These are phyloP conservation scores for Knipowitschia caucasica DNA, from an alignment of 2,797 vertebrate genomes.

Conservation along the genomic window DNA sequence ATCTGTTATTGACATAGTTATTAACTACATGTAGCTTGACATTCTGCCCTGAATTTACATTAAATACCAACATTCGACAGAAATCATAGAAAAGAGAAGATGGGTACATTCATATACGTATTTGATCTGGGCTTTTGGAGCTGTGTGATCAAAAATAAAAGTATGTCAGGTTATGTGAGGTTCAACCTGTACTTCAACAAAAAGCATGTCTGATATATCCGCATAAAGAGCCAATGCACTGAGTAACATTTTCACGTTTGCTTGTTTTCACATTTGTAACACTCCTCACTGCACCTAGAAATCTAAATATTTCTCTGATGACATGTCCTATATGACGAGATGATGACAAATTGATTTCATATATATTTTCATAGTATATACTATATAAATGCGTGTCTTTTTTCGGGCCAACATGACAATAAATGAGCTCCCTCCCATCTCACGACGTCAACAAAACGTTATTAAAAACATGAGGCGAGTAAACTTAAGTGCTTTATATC, in stretches of 20 bases:
- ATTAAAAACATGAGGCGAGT: constrained; percentile 69
- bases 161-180: constrained; percentile 60
- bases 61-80: constrained; percentile 72
- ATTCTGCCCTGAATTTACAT: constrained; percentile 81
- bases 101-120: constrained; percentile 80
- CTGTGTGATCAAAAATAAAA: constrained; percentile 54
- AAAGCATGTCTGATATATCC: constrained; percentile 52
- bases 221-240: constrained; percentile 69
- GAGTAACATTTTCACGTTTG: constrained; percentile 75
- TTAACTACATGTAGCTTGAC: constrained; percentile 78
- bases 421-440: constrained; percentile 73
- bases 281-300: constrained; percentile 65
- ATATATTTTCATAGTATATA: constrained; percentile 27
- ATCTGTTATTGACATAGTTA: constrained; percentile 75
- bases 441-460: constrained; percentile 54
- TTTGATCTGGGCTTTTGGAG: constrained; percentile 79
- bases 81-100: constrained; percentile 58
- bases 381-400: constrained; percentile 33
- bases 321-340: constrained; percentile 41
- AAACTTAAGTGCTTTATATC: constrained; percentile 75
- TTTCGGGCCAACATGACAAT: constrained; percentile 74
- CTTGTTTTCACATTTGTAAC: constrained; percentile 72
- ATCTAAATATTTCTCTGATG: constrained; percentile 51
- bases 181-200: constrained; percentile 58
- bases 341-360: constrained; percentile 56